These are phyloP conservation scores for Frankliniella fusca DNA, from an alignment of 2,888 invertebrate species.

Conservation along the genomic window DNA sequence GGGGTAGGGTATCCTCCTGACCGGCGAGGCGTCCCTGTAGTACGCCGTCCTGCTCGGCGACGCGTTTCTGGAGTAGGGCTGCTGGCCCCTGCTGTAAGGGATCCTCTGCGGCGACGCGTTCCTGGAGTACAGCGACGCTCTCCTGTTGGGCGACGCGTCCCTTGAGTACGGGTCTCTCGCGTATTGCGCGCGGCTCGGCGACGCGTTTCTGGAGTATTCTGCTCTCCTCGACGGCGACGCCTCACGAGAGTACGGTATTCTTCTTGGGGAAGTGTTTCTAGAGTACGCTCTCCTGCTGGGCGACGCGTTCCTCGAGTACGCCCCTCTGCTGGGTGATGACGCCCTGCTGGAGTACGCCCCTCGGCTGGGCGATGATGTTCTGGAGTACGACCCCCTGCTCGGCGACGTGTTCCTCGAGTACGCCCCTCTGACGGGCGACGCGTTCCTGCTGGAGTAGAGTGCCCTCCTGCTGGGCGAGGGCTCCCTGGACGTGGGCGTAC, in stretches of 20 bases:
- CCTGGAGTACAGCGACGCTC: not conserved
- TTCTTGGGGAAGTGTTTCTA: not conserved
- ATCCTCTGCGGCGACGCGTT: not conserved
- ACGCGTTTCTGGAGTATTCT: not conserved
- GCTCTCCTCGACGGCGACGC: not conserved
- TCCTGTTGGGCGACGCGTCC: not conserved
- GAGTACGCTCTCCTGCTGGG: not conserved
- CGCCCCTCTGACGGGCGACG: too few species aligned
- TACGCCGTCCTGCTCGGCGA: constrained; percentile 1
- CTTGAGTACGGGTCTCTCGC: not conserved
- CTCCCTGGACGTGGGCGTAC: not conserved
- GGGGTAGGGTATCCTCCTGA: not conserved
- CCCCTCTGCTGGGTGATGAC: not conserved
- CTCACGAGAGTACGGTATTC: not conserved
- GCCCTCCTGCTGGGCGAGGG: constrained; percentile 1
- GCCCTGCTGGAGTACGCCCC: too few species aligned
- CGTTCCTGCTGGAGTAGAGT: not conserved
- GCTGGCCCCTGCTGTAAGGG: not conserved
- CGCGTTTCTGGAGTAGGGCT: not conserved
- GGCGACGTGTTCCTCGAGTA: too few species aligned
- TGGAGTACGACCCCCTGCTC: too few species aligned
- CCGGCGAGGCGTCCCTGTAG: not conserved
- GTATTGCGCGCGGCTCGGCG: not conserved
- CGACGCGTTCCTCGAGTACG: not conserved
- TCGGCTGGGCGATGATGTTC: too few species aligned